Evolutionary conservation across 2,888 invertebrate genomes (phyloP).

Genomic region (Tetropium fuscum): DNA sequence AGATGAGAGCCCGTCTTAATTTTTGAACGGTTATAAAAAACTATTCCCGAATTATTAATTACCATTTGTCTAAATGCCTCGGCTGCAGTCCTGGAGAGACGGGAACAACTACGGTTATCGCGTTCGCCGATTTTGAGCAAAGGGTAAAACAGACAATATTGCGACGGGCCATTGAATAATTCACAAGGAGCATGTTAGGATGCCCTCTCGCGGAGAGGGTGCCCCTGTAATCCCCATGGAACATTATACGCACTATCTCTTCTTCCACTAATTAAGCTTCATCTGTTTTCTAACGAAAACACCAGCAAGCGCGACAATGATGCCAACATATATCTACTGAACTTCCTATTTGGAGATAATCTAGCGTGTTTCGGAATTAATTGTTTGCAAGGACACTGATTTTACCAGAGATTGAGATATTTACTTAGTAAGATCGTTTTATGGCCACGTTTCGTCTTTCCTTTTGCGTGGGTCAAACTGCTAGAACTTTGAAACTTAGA

Average conservation of each 20-base stretch:
- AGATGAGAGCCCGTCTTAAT: too few species aligned
- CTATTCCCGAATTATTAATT: too few species aligned
- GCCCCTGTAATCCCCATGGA: constrained; percentile 20
- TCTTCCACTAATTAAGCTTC: constrained; percentile 52
- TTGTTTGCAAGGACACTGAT: constrained; percentile 6
- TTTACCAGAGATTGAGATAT: too few species aligned
- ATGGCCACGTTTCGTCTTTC: too few species aligned
- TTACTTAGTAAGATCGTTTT: too few species aligned
- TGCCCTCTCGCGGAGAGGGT: constrained; percentile 6
- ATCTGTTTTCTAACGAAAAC: constrained; percentile 28
- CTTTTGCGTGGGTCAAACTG: too few species aligned
- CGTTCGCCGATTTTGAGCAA: constrained; percentile 4
- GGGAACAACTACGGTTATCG: background rate
- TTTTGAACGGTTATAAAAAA: too few species aligned
- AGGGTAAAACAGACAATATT: constrained; percentile 14
- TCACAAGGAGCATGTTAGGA: constrained; percentile 16
- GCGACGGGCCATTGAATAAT: constrained; percentile 27
- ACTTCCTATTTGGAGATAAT: constrained; percentile 31
- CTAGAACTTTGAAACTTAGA: too few species aligned
- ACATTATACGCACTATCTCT: constrained; percentile 49
- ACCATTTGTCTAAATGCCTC: too few species aligned
- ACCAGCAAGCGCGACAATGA: constrained; percentile 23
- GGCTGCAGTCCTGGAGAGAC: too few species aligned
- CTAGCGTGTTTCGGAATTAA: constrained; percentile 30
- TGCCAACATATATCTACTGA: constrained; percentile 10